These are phyloP conservation scores for Linepithema humile DNA, from an alignment of 1,140 invertebrate species.

Conservation along the genomic window DNA sequence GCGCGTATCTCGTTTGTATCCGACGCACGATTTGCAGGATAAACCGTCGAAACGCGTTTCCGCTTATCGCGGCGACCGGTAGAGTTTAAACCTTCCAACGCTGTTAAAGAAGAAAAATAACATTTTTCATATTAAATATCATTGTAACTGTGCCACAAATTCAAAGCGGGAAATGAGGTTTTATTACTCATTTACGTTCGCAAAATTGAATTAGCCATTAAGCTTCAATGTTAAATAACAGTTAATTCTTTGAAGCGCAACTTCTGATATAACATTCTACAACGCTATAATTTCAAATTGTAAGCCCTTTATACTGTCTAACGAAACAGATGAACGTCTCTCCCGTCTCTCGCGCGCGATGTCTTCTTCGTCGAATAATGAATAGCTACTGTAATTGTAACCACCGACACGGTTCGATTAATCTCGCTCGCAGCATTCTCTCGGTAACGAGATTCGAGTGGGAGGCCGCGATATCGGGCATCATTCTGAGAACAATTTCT, in stretches of 20 bases:
- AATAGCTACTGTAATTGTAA: conserved; percentile 32
- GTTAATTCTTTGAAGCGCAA: not conserved
- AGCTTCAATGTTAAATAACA: conserved; percentile 2
- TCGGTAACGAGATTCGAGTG: conserved; percentile 10
- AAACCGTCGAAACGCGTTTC: conserved; percentile 19
- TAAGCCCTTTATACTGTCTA: not conserved
- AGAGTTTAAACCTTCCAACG: not conserved
- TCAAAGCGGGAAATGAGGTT: not conserved
- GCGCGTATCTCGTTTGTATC: conserved; percentile 21
- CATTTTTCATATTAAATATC: not conserved
- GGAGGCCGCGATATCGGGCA: conserved; percentile 45
- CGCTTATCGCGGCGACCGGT: not conserved
- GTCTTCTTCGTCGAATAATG: conserved; percentile 27
- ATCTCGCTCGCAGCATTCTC: conserved; percentile 1
- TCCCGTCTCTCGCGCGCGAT: not conserved
- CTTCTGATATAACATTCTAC: no score
- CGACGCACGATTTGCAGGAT: conserved; percentile 13
- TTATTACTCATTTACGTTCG: not conserved
- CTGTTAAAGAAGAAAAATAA: not conserved
- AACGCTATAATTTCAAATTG: not conserved
- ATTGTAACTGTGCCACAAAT: not conserved
- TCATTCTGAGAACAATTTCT: conserved; percentile 48
- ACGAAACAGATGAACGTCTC: conserved; percentile 4
- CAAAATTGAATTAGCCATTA: not conserved
- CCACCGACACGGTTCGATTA: conserved; percentile 46